phyloP scores from a whole-genome alignment of 23 tunicate species.

The Diplosoma virens region DNA sequence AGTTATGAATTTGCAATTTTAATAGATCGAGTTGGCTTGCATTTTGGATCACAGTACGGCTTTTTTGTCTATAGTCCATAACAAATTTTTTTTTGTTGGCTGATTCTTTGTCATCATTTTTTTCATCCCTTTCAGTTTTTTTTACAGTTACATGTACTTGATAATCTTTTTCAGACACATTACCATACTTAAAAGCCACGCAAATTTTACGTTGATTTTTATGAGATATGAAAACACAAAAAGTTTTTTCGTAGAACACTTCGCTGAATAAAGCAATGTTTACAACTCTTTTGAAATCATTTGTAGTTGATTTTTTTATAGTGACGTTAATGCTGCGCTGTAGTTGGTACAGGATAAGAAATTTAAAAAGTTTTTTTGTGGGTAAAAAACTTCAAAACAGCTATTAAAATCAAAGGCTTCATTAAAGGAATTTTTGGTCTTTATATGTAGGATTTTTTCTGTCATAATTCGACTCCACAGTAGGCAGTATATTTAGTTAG shows the following conservation, averaged over 20 bases:
- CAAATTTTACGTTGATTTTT: not conserved
- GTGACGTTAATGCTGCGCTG: not conserved
- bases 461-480: not conserved
- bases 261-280: not conserved
- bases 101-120: not conserved
- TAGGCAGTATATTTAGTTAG: not conserved
- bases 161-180: not conserved
- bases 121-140: not conserved
- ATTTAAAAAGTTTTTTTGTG: no score
- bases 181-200: not conserved
- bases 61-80: not conserved
- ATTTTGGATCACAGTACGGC: not conserved
- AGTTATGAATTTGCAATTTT: not conserved
- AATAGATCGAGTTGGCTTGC: not conserved
- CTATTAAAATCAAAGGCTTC: no score
- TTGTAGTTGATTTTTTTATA: not conserved
- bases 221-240: not conserved
- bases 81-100: not conserved
- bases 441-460: not conserved
- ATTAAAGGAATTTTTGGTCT: no score
- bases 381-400: no score
- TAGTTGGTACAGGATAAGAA: not conserved
- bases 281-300: not conserved
- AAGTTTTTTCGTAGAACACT: not conserved
- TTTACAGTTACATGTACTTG: not conserved